These are phyloP conservation scores for Cherax quadricarinatus DNA, from an alignment of 1,140 invertebrate genomes.

Conservation along the genomic window DNA sequence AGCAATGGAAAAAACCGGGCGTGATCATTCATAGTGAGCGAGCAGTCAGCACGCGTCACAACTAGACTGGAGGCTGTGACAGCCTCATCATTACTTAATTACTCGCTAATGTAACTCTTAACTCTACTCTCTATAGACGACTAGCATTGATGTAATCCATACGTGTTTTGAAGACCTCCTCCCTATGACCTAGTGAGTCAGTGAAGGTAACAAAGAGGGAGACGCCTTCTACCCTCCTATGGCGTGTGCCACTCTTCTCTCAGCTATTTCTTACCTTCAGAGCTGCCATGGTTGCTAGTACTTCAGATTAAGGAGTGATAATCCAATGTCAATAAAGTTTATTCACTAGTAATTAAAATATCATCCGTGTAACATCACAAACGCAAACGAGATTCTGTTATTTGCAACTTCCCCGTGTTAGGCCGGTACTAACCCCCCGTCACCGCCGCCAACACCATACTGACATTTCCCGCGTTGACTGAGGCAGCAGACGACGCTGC, in stretches of 20 bases:
- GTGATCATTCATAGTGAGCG: too few relatives aligned
- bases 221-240: constrained; percentile 3
- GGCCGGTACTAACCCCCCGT: not conserved
- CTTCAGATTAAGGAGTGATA: not conserved
- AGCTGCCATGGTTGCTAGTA: constrained; percentile 2
- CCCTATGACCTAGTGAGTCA: not conserved
- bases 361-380: not conserved
- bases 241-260: not conserved
- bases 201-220: not conserved
- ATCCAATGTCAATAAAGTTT: not conserved
- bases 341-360: not conserved
- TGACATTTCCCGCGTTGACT: constrained; percentile 12
- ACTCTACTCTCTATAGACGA: not conserved
- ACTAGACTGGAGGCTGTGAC: too few relatives aligned
- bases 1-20: too few relatives aligned
- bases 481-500: not conserved
- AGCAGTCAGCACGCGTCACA: too few relatives aligned
- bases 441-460: constrained; percentile 11
- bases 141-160: not conserved
- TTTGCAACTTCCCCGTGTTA: not conserved
- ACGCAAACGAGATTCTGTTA: not conserved
- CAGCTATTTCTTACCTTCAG: not conserved
- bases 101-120: too few relatives aligned
- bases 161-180: not conserved
- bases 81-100: too few relatives aligned